A percentile compares a stretch with the other conserved stretches of the same genome.
phyloP scores from a whole-genome alignment of 2,113 vertebrate species.

The Salminus brasiliensis region DNA sequence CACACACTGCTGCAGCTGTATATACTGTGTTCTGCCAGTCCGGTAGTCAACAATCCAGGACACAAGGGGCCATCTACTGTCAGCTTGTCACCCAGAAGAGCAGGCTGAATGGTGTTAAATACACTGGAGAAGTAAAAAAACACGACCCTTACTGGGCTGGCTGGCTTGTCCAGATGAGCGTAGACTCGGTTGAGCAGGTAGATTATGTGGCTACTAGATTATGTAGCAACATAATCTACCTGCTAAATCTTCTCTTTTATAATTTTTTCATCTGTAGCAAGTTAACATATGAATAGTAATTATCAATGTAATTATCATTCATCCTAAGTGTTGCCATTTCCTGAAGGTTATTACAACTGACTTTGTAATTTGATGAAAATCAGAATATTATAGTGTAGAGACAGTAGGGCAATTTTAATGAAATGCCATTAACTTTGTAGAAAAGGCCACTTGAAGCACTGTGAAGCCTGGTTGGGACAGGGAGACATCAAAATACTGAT shows the following conservation, averaged over 20 bases:
- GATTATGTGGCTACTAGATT: too few species aligned
- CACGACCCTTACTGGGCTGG: background rate
- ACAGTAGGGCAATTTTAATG: conserved; percentile 43
- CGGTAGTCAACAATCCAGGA: background rate
- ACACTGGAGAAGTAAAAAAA: background rate
- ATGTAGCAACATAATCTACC: conserved; percentile 23
- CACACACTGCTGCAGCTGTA: too few species aligned
- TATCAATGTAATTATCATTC: conserved; percentile 62
- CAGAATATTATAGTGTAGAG: too few species aligned
- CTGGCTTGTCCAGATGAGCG: background rate
- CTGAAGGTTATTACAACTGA: conserved; percentile 59
- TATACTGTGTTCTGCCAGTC: background rate
- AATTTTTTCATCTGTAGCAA: conserved; percentile 54
- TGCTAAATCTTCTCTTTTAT: conserved; percentile 44
- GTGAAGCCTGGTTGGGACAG: background rate
- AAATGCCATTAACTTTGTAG: too few species aligned
- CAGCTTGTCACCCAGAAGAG: background rate
- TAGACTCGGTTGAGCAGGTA: background rate
- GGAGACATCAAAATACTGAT: conserved; percentile 44
- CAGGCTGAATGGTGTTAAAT: background rate
- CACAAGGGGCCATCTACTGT: background rate
- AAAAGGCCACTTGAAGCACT: background rate
- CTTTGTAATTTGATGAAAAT: conserved; percentile 56
- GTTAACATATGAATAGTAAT: conserved; percentile 56
- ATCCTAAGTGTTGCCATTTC: conserved; percentile 42